phyloP scores from a whole-genome alignment of 2,797 vertebrate genomes.

The Nyctibius grandis region DNA sequence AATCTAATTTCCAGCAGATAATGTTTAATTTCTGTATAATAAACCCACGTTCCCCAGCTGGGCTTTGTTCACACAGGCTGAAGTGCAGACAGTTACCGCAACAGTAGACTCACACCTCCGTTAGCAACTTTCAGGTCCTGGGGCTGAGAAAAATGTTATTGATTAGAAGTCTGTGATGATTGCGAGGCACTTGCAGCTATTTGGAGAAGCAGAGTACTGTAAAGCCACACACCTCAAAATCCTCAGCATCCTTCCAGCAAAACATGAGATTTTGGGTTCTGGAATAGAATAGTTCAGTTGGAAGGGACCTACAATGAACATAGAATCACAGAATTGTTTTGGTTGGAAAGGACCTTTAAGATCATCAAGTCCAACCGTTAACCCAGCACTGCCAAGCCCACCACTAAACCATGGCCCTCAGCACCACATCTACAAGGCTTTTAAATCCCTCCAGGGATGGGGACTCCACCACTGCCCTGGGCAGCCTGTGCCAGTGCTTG shows the following conservation, averaged over 20 bases:
- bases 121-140: not conserved
- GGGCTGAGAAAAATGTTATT: not conserved
- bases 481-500: no score
- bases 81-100: not conserved
- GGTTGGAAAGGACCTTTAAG: no score
- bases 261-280: not conserved
- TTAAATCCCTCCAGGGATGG: no score
- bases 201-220: not conserved
- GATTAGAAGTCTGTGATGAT: not conserved
- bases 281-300: no score
- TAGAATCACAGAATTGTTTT: no score
- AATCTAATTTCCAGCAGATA: not conserved
- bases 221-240: not conserved
- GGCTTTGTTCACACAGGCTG: rapidly evolving
- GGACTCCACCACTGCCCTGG: no score
- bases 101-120: rapidly evolving
- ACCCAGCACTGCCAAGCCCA: no score
- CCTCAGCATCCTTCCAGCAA: not conserved
- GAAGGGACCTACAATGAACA: no score
- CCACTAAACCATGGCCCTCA: no score
- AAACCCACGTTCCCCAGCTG: not conserved
- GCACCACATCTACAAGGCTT: no score
- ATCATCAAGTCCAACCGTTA: no score
- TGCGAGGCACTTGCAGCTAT: not conserved
- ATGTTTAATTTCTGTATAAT: not conserved